Base-by-base conservation (phyloP, 2,113 vertebrate genomes). In the Edolisoma coerulescens region DNA sequence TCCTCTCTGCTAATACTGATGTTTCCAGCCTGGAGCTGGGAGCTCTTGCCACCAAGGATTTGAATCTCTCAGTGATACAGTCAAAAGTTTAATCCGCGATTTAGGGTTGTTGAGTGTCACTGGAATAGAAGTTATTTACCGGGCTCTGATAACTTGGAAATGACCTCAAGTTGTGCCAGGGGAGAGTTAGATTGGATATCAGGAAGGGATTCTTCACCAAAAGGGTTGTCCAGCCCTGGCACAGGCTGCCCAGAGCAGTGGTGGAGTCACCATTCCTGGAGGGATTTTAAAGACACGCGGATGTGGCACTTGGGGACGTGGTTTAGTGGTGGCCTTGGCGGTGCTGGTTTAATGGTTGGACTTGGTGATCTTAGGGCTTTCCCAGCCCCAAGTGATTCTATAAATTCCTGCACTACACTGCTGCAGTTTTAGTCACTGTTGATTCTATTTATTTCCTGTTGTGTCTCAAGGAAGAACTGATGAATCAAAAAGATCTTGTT, bases 61-160 rank as follows among this genome's bases (percentile, higher is more conserved):
- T 67, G 53, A 19, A 22, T 78, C 79, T 61, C 69, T 53, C 21
- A 12, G 63, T 20, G 74, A 53, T 69, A 73, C 57, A 94, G 89
- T 91, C 69, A 84, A 54, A 95, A 96, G 89, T 84, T 95, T 87
- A 93, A 96, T 90, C 91, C 0, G 1, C 3, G 89, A 90, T 95
- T 95, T 88, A 85, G 23, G 23, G 27, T 61, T 67, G n/a, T n/a
- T 27, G 65, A 57, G 32, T 85, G 61, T 75, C 74, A 57, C 91
- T 37, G 50, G 59, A 94, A 95, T 76, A 89, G 74, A 77, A 93
- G 33, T 90, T 86, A 54, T 30, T 87, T 94, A 41, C 16, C 2
- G 3, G 54, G 22, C 28, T 61, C 42, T 56, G 84, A 24, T 53
- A 84, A 71, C 33, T 88, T 82, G 33, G 71, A 50, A 77, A 24